A percentile compares a stretch with the other conserved stretches of the same genome.
phyloP scores from a whole-genome alignment of 2,888 invertebrate species.

The Aspidiotus rigidus region DNA sequence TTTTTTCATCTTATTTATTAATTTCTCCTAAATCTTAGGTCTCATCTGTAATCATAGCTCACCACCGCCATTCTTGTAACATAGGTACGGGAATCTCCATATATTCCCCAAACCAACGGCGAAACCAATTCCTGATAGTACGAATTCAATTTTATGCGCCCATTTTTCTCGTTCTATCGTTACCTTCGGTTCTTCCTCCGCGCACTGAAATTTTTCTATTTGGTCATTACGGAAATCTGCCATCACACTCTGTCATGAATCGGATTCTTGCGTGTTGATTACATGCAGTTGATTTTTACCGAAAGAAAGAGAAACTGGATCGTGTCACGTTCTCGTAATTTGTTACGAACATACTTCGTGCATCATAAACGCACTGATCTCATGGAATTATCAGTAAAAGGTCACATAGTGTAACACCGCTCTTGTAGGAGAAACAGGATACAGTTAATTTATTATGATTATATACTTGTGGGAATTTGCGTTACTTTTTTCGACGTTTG shows the following conservation, averaged over 20 bases:
- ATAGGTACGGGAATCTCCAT: conserved; percentile 56
- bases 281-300: no score
- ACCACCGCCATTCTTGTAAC: conserved; percentile 48
- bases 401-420: no score
- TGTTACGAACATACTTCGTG: background rate
- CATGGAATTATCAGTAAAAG: no score
- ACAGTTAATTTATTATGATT: conserved; percentile 22
- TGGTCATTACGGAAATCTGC: no score
- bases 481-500: background rate
- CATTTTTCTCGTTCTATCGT: conserved; percentile 37
- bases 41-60: conserved; percentile 32
- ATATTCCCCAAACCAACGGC: conserved; percentile 56
- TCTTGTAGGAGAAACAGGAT: conserved; percentile 21
- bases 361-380: no score
- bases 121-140: conserved; percentile 52
- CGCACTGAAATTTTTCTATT: background rate
- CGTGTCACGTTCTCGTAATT: background rate
- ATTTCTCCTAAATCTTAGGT: no score
- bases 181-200: background rate
- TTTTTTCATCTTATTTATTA: background rate
- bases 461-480: background rate
- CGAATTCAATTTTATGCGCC: conserved; percentile 46
- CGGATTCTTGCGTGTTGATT: no score
- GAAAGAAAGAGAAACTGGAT: background rate
- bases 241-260: no score